Evolutionary conservation across 2,797 vertebrate genomes (phyloP), one percentile per base, ranked within the genome.

Genomic region (Acrossocheilus wenchowensis): DNA sequence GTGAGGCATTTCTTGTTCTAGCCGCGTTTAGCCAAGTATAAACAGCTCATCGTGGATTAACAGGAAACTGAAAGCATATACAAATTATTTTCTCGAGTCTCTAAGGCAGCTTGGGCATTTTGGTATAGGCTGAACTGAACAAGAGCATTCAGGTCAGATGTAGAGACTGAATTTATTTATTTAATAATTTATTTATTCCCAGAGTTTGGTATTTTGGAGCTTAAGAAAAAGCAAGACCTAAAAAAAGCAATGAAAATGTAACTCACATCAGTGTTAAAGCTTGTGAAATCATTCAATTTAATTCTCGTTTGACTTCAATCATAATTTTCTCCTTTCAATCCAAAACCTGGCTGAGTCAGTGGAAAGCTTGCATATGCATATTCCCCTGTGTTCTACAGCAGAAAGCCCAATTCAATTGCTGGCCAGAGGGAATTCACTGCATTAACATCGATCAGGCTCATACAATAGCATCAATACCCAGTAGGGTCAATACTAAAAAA

Each of bases 401-500:
- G 41, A 81, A 43, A 50, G n/a, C 43, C 39, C 69, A 72, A 57
- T 78, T 64, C 43, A 69, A 50, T 74, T 43, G n/a, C 86, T 52
- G 64, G 82, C 82, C 57, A 81, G 85, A 78, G 88, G 84, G 71
- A 60, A 81, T 81, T 77, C 39, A 85, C 82, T 81, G 72, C 88
- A 87, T 89, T 89, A 89, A 68, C 88, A 89, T 84, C 11, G 88
- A 87, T 81, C 79, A 68, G 69, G 60, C 57, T 83, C 73, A 86
- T 79, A 80, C 81, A 72, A 78, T 80, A 69, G 43, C 80, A 86
- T 83, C 84, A 72, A 79, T 83, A 82, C 41, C 17, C 74, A 72
- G 64, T 80, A 45, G 57, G 81, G 81, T 83, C 81, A 83, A 54
- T 87, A 84, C 14, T 41, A 89, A 81, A 41, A 17, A 39, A 66